These are phyloP conservation scores for Mactromeris polynyma DNA, from an alignment of 2,888 invertebrate species.

Conservation along the genomic window DNA sequence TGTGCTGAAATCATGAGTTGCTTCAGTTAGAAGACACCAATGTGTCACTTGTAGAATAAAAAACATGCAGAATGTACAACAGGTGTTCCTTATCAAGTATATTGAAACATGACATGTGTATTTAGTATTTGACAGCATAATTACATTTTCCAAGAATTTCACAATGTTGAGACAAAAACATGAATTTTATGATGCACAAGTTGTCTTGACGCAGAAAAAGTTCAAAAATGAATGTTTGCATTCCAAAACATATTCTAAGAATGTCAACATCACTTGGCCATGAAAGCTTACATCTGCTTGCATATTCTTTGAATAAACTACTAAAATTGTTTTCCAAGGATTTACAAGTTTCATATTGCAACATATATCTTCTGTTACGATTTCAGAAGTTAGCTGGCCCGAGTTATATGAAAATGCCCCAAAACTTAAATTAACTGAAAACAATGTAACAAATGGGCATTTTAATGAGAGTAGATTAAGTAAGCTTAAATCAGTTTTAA, in stretches of 20 bases:
- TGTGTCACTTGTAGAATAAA: background rate
- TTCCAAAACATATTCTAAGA: background rate
- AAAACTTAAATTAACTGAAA: too few species aligned
- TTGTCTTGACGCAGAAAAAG: background rate
- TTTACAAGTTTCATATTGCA: too few species aligned
- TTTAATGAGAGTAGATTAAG: too few species aligned
- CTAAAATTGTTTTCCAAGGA: too few species aligned
- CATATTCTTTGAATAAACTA: too few species aligned
- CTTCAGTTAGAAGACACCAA: background rate
- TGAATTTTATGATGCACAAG: background rate
- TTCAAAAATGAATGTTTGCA: background rate
- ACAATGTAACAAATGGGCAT: too few species aligned
- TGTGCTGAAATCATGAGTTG: background rate
- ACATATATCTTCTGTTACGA: too few species aligned
- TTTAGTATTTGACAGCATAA: too few species aligned
- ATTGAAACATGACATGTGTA: background rate
- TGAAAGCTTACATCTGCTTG: background rate
- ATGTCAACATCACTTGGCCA: background rate
- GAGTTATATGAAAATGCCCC: too few species aligned
- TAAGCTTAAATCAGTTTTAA: too few species aligned
- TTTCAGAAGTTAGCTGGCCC: too few species aligned
- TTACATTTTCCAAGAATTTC: background rate
- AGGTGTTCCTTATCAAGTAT: background rate
- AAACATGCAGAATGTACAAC: background rate
- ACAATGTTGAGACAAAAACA: background rate